These are phyloP conservation scores for Cotesia typhae DNA, from an alignment of 1,140 invertebrate genomes.

Conservation along the genomic window DNA sequence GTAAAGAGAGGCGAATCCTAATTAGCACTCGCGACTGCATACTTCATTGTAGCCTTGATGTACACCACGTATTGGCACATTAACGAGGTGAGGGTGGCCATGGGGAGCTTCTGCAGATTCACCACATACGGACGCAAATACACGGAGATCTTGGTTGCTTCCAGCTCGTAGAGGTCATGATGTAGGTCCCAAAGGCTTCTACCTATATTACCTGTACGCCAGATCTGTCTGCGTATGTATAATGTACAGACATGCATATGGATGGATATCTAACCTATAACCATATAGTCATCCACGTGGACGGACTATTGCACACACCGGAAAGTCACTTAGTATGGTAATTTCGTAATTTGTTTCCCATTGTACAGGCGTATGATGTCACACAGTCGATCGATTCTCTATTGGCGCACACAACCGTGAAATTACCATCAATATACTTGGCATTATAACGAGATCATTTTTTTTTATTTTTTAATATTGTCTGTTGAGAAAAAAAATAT, in stretches of 20 bases:
- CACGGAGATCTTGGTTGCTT: conserved; percentile 14
- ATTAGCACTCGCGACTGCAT: conserved; percentile 30
- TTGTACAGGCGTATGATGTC: conserved; percentile 52
- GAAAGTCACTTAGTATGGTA: conserved; percentile 56
- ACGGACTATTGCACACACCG: conserved; percentile 43
- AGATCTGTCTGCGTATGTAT: no score
- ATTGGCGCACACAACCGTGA: conserved; percentile 46
- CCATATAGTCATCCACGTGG: conserved; percentile 31
- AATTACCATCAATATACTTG: conserved; percentile 45
- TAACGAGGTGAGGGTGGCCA: conserved; percentile 35
- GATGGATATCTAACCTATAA: no score
- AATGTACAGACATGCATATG: no score
- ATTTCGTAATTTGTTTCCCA: conserved; percentile 57
- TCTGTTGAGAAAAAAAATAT: not conserved
- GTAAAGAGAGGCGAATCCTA: conserved; percentile 18
- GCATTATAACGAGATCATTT: not conserved
- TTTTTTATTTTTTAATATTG: conserved; percentile 5
- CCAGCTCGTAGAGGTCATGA: conserved; percentile 24
- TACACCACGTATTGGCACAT: conserved; percentile 20
- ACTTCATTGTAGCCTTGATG: conserved; percentile 23
- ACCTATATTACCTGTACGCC: conserved; percentile 23
- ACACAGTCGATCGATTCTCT: conserved; percentile 48
- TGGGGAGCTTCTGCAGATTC: not conserved
- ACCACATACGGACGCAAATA: conserved; percentile 41
- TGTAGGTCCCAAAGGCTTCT: conserved; percentile 30